Base-by-base conservation (phyloP, 2,888 invertebrate species). In the Craniophora ligustri region DNA sequence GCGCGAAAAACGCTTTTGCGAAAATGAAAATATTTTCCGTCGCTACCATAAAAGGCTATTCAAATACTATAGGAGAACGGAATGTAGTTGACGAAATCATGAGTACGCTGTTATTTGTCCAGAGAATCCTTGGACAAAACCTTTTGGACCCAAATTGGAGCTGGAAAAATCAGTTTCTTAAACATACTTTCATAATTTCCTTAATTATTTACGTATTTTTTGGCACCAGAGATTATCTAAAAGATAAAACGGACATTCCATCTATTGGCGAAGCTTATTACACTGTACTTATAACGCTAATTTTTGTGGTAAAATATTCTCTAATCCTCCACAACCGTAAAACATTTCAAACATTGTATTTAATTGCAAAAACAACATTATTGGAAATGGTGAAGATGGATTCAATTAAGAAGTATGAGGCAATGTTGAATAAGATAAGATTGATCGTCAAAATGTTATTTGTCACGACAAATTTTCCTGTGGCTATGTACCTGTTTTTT, bases 91-190 rank as follows among this genome's bases (percentile, higher is more conserved):
- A 89, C 56, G 67, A 81, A 39, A 80, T 79, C 23, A 69, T 82
- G 34, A 46, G 53, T 6, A 31, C 72, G 0, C 74, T 79, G 10
- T 65, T 89, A 21, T 58, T 84, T 14, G 57, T 75, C 4, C 88
- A 88, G 45, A 71, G 76, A 35, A 50, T 85, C 10, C 78, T 84
- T 10, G 89, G 88, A 0, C 84, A 85, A 30, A 88, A 89, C 59
- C 72, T 89, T 19, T 67, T 90, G 4, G 76, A 89, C 40, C 84
- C 88, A 1, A 67, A 77, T 21, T 91, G 91, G 91, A 76, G 75
- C 11, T 86, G 81, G 80, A 80, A 57, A 54, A 79, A 63, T 30
- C 79, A 71, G 57, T 67, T 49, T 13, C 18, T 70, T 0, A 73
- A 83, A 48, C 81, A 86, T 42, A 18, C 85, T 8, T 47, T 80